Evolutionary conservation across 2,797 vertebrate genomes (phyloP).

Genomic region (Dicrostonyx torquatus): DNA sequence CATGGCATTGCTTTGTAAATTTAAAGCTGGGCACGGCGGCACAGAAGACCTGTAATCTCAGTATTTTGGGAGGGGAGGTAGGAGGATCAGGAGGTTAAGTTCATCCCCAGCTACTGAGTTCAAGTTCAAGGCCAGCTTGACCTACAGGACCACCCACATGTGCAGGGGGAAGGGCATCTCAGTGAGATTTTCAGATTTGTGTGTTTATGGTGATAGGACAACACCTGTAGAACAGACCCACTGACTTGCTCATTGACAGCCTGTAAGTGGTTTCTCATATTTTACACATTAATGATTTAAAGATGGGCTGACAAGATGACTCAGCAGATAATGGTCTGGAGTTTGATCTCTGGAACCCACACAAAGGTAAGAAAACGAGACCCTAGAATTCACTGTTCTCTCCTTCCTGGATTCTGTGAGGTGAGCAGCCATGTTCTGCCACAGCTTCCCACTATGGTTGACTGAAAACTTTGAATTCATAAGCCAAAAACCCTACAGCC

Average conservation of each 20-base stretch:
- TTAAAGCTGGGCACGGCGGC: background rate
- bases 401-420: background rate
- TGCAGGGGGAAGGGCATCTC: background rate
- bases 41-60: background rate
- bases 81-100: background rate
- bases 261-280: background rate
- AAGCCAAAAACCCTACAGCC: background rate
- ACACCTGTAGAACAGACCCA: background rate
- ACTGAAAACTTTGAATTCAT: background rate
- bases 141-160: background rate
- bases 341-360: background rate
- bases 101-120: background rate
- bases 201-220: background rate
- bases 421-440: background rate
- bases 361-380: background rate
- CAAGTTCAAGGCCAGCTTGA: background rate
- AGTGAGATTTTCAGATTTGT: background rate
- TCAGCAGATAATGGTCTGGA: background rate
- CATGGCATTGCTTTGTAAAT: constrained; percentile 6
- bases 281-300: background rate
- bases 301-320: background rate
- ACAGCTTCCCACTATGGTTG: no score
- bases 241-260: background rate
- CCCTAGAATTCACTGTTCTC: background rate
- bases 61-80: background rate